Base-by-base conservation (phyloP, 2,113 vertebrate genomes). In the Globicephala melas region DNA sequence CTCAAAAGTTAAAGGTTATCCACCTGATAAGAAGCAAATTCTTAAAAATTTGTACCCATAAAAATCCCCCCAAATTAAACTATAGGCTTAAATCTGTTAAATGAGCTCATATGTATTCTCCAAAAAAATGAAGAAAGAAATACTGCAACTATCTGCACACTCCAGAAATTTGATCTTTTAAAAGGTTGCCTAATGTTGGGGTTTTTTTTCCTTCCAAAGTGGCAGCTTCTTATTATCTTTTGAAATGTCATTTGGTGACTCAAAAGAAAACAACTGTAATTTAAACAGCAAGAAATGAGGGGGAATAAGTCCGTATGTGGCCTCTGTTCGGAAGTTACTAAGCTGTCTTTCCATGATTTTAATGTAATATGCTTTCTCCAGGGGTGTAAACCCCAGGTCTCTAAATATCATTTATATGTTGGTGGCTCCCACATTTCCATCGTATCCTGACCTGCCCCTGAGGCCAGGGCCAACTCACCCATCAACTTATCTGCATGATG, bases 191-290 rank as follows among this genome's bases (percentile, higher is more conserved):
- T 94, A 84, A 94, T 88, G 86, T 65, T 62, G 50, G 21, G 1
- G 11, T 62, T 73, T 89, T 89, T 94, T 95, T 58, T 5, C 60
- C 67, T 96, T 62, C 80, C 38, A 50, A 96, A 96, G 68, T 96
- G 93, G 84, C 95, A 97, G 92, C 87, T 95, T 80, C 77, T 92
- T 95, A 71, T 95, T 92, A 95, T 94, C 89, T 94, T 94, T 89
- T 92, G 95, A 97, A 98, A 98, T 97, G 94, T 97, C 96, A 97
- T 84, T 97, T 95, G 93, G 44, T 90, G 91, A 94, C 93, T 97
- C 95, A 95, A 95, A 90, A 96, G 95, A 97, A 97, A 97, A 95
- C 67, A 97, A 92, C 79, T 86, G 26, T 93, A 95, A 96, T 97
- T 97, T 95, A 96, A 96, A 92, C 92, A 97, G 93, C 53, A 94